Conservation (phyloP, 2,888 invertebrate genomes). For the Antheraea yamamai region DNA sequence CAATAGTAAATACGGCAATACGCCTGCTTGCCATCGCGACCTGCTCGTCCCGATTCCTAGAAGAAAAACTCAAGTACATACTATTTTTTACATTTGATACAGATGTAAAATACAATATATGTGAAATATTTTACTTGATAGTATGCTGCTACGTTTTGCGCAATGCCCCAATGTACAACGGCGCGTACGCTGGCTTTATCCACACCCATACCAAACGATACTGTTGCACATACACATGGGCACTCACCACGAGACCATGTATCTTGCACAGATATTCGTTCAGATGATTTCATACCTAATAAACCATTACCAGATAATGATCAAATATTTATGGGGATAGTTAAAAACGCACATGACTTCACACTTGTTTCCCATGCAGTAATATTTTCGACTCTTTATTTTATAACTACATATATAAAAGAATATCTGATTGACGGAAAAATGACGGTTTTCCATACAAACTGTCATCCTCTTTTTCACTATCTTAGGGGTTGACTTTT, state of each 20-base stretch:
- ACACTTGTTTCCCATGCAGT: no score
- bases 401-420: no score
- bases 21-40: constrained; percentile 94
- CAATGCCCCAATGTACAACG: constrained; percentile 98
- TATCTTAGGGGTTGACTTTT: no score
- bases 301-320: not conserved
- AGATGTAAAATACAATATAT: not conserved
- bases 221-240: constrained; percentile 96
- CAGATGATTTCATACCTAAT: constrained; percentile 85
- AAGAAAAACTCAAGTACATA: constrained; percentile 10
- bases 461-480: no score
- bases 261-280: constrained; percentile 91
- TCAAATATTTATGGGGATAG: not conserved
- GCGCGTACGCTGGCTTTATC: constrained; percentile 97
- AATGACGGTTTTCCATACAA: no score
- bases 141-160: constrained; percentile 97
- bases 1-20: constrained; percentile 96
- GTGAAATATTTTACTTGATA: constrained; percentile 82
- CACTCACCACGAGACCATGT: constrained; percentile 95
- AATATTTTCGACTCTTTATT: no score
- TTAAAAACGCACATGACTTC: no score
- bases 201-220: constrained; percentile 99
- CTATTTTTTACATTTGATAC: not conserved
- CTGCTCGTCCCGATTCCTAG: constrained; percentile 97
- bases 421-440: no score